These are phyloP conservation scores for Hemitrygon akajei DNA, from an alignment of 2,797 vertebrate species.

Conservation along the genomic window DNA sequence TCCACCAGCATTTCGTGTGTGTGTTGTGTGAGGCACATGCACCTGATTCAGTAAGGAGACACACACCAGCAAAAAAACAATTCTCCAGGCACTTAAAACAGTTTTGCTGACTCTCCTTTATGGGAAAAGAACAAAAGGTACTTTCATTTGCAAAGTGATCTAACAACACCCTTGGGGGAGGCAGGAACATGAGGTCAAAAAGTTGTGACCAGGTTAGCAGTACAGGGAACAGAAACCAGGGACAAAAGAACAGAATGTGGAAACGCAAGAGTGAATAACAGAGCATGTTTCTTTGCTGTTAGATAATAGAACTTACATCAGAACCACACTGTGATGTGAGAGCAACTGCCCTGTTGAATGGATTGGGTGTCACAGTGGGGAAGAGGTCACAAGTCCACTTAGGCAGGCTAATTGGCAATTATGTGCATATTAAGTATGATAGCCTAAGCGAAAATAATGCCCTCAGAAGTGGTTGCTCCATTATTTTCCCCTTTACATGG, in stretches of 20 bases:
- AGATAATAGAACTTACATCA: slow-evolving; percentile 84
- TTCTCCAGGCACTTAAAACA: slow-evolving; percentile 46
- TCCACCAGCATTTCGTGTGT: no score
- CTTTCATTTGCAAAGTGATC: slow-evolving; percentile 32
- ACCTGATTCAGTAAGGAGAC: neutral
- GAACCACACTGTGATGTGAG: slow-evolving; percentile 80
- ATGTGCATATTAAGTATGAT: slow-evolving; percentile 59
- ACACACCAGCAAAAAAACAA: neutral
- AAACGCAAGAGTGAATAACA: slow-evolving; percentile 70
- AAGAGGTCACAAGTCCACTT: slow-evolving; percentile 81
- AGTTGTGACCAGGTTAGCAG: slow-evolving; percentile 69
- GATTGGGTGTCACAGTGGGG: slow-evolving; percentile 83
- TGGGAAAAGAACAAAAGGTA: slow-evolving; percentile 43
- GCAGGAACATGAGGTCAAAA: slow-evolving; percentile 69
- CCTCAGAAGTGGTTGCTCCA: slow-evolving; percentile 4
- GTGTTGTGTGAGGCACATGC: neutral
- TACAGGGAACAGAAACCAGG: slow-evolving; percentile 64
- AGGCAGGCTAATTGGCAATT: slow-evolving; percentile 81
- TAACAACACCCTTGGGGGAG: slow-evolving; percentile 46
- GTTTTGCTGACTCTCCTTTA: slow-evolving; percentile 45
- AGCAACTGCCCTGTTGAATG: slow-evolving; percentile 63
- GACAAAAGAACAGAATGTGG: slow-evolving; percentile 83
- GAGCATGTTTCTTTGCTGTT: slow-evolving; percentile 74
- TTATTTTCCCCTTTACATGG: slow-evolving; percentile 32
- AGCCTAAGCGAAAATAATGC: slow-evolving; percentile 39